Evolutionary conservation across 2,113 vertebrate species (phyloP).

Genomic region (Campylomormyrus numenius): DNA sequence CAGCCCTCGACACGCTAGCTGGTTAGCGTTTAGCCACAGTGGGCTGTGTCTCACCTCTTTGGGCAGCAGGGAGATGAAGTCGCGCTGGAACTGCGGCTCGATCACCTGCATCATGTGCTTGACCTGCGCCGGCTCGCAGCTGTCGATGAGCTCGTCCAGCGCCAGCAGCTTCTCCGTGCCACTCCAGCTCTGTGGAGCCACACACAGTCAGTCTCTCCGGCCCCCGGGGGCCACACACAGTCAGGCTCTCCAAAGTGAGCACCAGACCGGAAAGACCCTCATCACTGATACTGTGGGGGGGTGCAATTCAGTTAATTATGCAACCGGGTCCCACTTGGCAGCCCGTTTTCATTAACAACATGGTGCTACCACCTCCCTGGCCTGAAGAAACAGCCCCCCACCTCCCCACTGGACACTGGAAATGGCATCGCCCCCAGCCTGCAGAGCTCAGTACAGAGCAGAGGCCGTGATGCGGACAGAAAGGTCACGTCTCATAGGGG

Average conservation of each 20-base stretch:
- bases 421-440: background rate
- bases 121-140: slow-evolving; percentile 97
- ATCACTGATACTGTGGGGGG: background rate
- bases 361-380: background rate
- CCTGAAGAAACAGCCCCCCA: background rate
- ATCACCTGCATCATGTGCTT: slow-evolving; percentile 99
- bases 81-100: slow-evolving; percentile 97
- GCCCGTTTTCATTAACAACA: background rate
- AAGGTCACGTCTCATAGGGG: background rate
- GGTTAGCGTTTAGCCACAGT: slow-evolving; percentile 12
- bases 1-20: background rate
- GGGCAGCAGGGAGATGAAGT: slow-evolving; percentile 98
- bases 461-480: background rate
- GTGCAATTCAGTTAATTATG: background rate
- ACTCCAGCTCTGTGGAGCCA: slow-evolving; percentile 19
- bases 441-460: background rate
- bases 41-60: slow-evolving; percentile 80
- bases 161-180: slow-evolving; percentile 97
- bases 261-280: background rate
- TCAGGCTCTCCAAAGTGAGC: background rate
- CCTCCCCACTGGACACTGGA: background rate
- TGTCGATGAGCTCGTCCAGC: slow-evolving; percentile 97
- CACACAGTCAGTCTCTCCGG: background rate
- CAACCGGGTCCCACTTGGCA: background rate
- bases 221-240: background rate